These are phyloP conservation scores for Hypselothyrea guttata DNA, from an alignment of 2,888 invertebrate species.

Conservation along the genomic window DNA sequence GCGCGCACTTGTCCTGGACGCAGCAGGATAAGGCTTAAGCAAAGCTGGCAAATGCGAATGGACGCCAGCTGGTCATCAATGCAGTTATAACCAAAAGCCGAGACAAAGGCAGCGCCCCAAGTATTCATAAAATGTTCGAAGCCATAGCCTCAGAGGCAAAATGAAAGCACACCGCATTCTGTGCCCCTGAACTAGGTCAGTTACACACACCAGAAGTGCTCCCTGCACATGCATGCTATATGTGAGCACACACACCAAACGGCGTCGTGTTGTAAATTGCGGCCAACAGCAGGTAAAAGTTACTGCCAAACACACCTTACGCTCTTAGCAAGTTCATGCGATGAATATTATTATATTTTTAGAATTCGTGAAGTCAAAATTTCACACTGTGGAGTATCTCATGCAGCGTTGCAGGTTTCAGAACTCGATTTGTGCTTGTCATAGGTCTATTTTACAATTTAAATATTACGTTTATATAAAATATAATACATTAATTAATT, in stretches of 20 bases:
- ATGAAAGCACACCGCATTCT: constrained; percentile 44
- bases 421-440: too few species aligned
- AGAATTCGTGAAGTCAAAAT: too few species aligned
- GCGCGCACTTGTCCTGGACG: constrained; percentile 55
- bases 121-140: constrained; percentile 69
- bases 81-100: constrained; percentile 62
- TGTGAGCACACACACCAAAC: constrained; percentile 29
- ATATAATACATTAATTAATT: too few species aligned
- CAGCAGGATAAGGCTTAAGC: constrained; percentile 5
- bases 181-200: constrained; percentile 56
- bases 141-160: constrained; percentile 42
- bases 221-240: constrained; percentile 19
- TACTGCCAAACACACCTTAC: constrained; percentile 38
- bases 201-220: constrained; percentile 10
- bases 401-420: too few species aligned
- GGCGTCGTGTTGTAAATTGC: constrained; percentile 55
- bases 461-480: too few species aligned
- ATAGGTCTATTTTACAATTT: too few species aligned
- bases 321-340: too few species aligned
- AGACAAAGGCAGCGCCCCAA: constrained; percentile 67
- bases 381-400: too few species aligned
- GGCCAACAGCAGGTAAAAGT: constrained; percentile 65
- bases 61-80: constrained; percentile 68
- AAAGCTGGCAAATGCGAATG: constrained; percentile 21
- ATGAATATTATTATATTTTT: too few species aligned